Evolutionary conservation across 2,888 invertebrate species (phyloP).

Genomic region (Heliconius hortense): DNA sequence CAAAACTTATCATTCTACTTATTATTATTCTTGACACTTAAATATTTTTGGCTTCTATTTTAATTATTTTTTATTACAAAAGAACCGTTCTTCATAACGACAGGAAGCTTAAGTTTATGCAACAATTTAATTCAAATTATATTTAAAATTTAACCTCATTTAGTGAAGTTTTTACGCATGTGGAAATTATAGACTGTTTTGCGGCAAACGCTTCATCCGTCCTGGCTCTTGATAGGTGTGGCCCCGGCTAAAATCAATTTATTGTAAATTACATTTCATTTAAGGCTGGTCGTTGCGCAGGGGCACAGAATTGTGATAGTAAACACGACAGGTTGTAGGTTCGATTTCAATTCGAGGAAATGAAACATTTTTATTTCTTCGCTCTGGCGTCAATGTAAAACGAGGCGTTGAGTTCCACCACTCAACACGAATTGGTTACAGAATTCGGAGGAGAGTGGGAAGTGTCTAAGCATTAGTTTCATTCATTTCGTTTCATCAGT

Average conservation of each 20-base stretch:
- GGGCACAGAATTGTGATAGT: too few species aligned
- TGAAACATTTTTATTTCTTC: too few species aligned
- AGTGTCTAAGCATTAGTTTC: too few species aligned
- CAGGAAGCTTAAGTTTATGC: constrained; percentile 4
- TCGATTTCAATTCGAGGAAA: too few species aligned
- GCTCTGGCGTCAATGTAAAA: too few species aligned
- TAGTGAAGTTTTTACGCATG: constrained; percentile 16
- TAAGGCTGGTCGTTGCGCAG: neutral
- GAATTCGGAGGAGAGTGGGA: neutral
- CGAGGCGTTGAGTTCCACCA: too few species aligned
- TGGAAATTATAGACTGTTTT: constrained; percentile 30
- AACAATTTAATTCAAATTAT: constrained; percentile 18
- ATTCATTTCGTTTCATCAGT: too few species aligned
- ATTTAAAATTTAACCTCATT: constrained; percentile 23
- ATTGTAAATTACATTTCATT: neutral
- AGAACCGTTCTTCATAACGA: neutral
- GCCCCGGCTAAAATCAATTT: constrained; percentile 26
- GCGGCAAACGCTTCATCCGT: constrained; percentile 35
- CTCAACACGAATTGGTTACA: too few species aligned
- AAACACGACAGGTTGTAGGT: too few species aligned
- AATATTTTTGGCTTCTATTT: neutral
- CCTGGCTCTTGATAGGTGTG: constrained; percentile 30
- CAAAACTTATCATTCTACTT: neutral
- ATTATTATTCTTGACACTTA: neutral
- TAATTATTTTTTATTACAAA: constrained; percentile 4